Evolutionary conservation across 1,140 invertebrate genomes (phyloP), one percentile per base, ranked within the genome.

Genomic region (Atopsyche davidsoni): DNA sequence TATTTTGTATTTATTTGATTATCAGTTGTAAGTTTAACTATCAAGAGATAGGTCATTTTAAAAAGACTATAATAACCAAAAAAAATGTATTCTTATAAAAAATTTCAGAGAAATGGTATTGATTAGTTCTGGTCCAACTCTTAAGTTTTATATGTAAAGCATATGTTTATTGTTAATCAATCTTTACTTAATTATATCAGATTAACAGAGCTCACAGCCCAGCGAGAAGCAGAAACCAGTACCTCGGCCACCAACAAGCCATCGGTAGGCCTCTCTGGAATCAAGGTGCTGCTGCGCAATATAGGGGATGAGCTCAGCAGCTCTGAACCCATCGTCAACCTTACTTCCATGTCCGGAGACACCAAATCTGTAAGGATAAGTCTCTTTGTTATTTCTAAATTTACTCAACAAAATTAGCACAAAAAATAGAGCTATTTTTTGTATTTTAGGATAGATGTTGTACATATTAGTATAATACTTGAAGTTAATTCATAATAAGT

Each of bases 151-250:
- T n/a, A n/a, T n/a, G n/a, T n/a, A n/a, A n/a, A n/a, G n/a, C n/a
- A n/a, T n/a, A n/a, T n/a, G n/a, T n/a, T n/a, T n/a, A n/a, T n/a
- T n/a, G n/a, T n/a, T n/a, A n/a, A n/a, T n/a, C n/a, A n/a, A n/a
- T n/a, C n/a, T n/a, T n/a, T n/a, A n/a, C n/a, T n/a, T n/a, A n/a
- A n/a, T n/a, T n/a, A n/a, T n/a, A n/a, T n/a, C 48, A 78, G 76
- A 51, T 55, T 79, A 18, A 62, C 74, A 36, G 87, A 90, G 65
- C 74, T 90, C 11, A 63, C 72, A 17, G 75, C 74, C 1, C 64
- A 73, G 14, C 62, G 64, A n/a, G 71, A 77, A 54, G 71, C 66
- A 9, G 70, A 70, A 1, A 66, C 67, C 3, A 69, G 64, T 0
- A 73, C 75, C 6, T 62, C 64, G 0, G 67, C 65, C 0, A 60